Percentiles rank a stretch among this genome's conserved stretches.
These are phyloP conservation scores for Neodontobutis hainanensis DNA, from an alignment of 2,113 vertebrate species.

Conservation along the genomic window DNA sequence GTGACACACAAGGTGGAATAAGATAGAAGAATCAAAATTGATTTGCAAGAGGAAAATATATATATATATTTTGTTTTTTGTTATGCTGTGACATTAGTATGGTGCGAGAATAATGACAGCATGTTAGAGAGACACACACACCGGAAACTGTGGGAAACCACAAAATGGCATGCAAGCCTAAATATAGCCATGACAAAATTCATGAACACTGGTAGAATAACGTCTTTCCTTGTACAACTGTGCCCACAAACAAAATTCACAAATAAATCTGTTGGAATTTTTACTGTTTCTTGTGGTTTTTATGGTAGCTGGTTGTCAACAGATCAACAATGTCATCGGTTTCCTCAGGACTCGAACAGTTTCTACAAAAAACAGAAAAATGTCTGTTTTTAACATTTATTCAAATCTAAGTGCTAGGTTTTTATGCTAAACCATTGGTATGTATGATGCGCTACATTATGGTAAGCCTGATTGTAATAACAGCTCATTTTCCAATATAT, in stretches of 20 bases:
- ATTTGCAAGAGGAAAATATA: too few relatives aligned
- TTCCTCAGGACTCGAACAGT: constrained; percentile 80
- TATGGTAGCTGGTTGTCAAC: constrained; percentile 74
- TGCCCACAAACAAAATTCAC: too few relatives aligned
- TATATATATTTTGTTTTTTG: too few relatives aligned
- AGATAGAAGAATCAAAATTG: too few relatives aligned
- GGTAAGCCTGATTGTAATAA: too few relatives aligned
- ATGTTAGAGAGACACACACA: neutral
- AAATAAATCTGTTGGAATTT: neutral
- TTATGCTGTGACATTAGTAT: constrained; percentile 2
- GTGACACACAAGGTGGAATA: neutral
- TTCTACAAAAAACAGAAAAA: constrained; percentile 65
- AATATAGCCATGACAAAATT: neutral
- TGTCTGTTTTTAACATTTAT: neutral
- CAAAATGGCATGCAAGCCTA: constrained; percentile 13
- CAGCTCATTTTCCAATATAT: too few relatives aligned
- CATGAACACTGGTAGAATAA: constrained; percentile 9
- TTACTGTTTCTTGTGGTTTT: constrained; percentile 82
- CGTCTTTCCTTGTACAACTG: neutral
- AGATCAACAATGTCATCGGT: constrained; percentile 74
- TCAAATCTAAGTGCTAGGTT: too few relatives aligned
- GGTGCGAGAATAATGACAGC: neutral
- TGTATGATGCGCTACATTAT: too few relatives aligned
- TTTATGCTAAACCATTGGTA: too few relatives aligned
- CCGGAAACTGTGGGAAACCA: constrained; percentile 36